phyloP scores from a whole-genome alignment of 1,140 invertebrate species.

The Aphaenogaster ashmeadi region DNA sequence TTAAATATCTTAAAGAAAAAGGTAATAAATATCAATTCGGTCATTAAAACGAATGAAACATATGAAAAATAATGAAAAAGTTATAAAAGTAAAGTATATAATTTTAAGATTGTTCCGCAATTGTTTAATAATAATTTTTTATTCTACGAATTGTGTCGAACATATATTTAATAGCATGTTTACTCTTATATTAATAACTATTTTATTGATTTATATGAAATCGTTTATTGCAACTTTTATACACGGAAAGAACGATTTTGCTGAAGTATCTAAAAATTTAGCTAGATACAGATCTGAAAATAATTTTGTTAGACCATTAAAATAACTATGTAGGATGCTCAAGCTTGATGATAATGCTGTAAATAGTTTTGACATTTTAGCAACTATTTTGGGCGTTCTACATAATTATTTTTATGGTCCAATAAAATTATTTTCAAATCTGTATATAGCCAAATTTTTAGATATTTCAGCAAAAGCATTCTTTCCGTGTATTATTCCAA shows the following conservation, averaged over 20 bases:
- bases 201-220: slow-evolving; percentile 4
- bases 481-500: not conserved
- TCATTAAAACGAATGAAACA: not conserved
- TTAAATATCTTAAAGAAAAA: not conserved
- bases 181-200: not conserved
- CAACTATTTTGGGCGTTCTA: no score
- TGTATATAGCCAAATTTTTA: no score
- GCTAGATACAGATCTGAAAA: no score
- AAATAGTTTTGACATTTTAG: no score
- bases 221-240: not conserved
- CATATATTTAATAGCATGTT: not conserved
- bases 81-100: not conserved
- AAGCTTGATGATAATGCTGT: no score
- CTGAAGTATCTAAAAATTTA: no score
- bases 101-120: not conserved
- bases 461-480: no score
- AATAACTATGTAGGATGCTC: no score
- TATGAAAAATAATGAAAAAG: not conserved
- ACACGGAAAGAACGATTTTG: no score
- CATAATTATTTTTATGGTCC: no score
- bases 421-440: no score
- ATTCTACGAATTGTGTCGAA: not conserved
- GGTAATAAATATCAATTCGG: not conserved
- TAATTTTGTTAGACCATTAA: no score
- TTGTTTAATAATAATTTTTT: not conserved